Base-by-base conservation (phyloP, 1,140 invertebrate genomes). In the Eupeodes corollae region DNA sequence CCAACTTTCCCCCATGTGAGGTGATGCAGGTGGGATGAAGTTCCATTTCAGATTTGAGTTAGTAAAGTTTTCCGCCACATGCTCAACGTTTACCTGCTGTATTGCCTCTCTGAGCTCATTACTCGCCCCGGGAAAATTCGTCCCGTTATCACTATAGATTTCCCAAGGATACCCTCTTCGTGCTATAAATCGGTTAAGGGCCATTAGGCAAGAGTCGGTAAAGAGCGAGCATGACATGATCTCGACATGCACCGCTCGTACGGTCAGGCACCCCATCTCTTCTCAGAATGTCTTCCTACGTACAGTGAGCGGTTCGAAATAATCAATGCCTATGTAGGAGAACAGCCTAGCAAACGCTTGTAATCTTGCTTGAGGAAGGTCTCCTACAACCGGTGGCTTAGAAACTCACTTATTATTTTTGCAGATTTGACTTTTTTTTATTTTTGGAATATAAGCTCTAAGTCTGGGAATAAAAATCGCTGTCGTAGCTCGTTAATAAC, bases 201-300 rank as follows among this genome's bases (percentile, higher is more conserved):
- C n/a, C n/a, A n/a, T n/a, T n/a, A n/a, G n/a, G n/a, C n/a, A n/a
- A n/a, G n/a, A 26, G 21, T 26, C 21, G 21, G 3, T 26, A 8
- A 8, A 26, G 3, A 26, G 21, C 3, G 3, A n/a, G n/a, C n/a
- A n/a, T 26, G 49, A n/a, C n/a, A n/a, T 49, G 12, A 56, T n/a
- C 31, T 58, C 54, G 3, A 58, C 12, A 45, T 58, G 54, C 0
- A 58, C 44, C 1, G 52, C 55, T 14, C 52, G 15, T 9, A 49
- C 46, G 2, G 49, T 52, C 5, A 58, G n/a, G 19, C 56, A 0
- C 50, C 49, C 51, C 52, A 61, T 2, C 54, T 21, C 33, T 59
- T 57, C 39, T 54, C 52, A 15, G 8, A 45, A 3, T 49, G 33
- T 13, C 54, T 40, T 1, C 47, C 51, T 16, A 56, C 48, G 11